These are phyloP conservation scores for Philereme transversata DNA, from an alignment of 2,888 invertebrate species.

Conservation along the genomic window DNA sequence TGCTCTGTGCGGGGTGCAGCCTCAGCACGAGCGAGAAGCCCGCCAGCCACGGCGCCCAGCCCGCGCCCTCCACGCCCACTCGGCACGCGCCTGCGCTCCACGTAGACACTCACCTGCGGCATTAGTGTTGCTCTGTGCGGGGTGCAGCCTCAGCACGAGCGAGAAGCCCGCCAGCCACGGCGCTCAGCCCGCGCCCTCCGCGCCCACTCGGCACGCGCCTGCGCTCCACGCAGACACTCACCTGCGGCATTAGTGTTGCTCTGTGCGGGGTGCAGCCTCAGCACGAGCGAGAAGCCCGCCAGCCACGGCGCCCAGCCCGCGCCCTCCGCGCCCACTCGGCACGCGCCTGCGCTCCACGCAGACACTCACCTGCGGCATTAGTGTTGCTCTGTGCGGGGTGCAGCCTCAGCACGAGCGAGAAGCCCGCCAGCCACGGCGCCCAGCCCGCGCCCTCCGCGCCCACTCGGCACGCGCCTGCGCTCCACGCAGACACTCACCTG, in stretches of 20 bases:
- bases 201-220: constrained; percentile 65
- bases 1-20: constrained; percentile 64
- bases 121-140: constrained; percentile 47
- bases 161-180: constrained; percentile 86
- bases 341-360: constrained; percentile 65
- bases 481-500: constrained; percentile 65
- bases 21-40: constrained; percentile 85
- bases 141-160: constrained; percentile 78
- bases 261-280: constrained; percentile 78
- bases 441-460: constrained; percentile 80
- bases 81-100: constrained; percentile 68
- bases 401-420: constrained; percentile 83
- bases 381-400: constrained; percentile 48
- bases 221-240: constrained; percentile 57
- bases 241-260: background rate
- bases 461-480: constrained; percentile 60
- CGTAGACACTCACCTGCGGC: constrained; percentile 42
- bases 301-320: constrained; percentile 86
- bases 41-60: constrained; percentile 86
- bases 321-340: constrained; percentile 67
- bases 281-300: constrained; percentile 82
- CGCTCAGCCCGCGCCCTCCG: constrained; percentile 83
- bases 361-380: constrained; percentile 38
- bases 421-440: constrained; percentile 86
- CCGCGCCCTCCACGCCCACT: constrained; percentile 70